Base-by-base conservation (phyloP, 1,140 invertebrate genomes). In the Reticulitermes speratus region DNA sequence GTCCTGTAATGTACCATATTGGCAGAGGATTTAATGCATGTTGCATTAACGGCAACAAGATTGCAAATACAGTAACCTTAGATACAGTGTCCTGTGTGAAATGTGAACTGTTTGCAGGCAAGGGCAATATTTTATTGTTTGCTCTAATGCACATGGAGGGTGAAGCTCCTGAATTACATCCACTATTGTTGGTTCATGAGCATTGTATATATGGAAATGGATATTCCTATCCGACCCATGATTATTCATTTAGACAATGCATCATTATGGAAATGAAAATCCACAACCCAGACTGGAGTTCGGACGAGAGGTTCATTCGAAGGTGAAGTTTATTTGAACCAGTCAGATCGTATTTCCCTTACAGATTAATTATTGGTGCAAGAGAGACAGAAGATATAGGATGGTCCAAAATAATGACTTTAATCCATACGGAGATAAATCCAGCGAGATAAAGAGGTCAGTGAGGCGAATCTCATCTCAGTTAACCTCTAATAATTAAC, bases 181-280 rank as follows among this genome's bases (percentile, higher is more conserved):
- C 25, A 75, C 65, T 75, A 75, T 75, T 75, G 65, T 75, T 75
- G n/a, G 65, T 75, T 75, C 65, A 75, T 75, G 65, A 75, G 1
- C n/a, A 75, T 30, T 75, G 65, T 75, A 75, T 55, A 55, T 75
- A 75, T 75, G 65, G 65, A 75, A 75, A 75, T 30, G n/a, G n/a
- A 75, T 75, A 75, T 75, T 25, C n/a, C 65, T 30, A 3, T 75
- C 16, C 65, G 25, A 11, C 25, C 7, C 2, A 25, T 30, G 65
- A 75, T 75, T 75, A 75, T 75, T 75, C 65, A 75, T 75, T 75
- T 75, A 75, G 65, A 75, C 65, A 75, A 75, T 75, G n/a, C 25
- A 75, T 75, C 65, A 75, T 75, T 75, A 75, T 75, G 65, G n/a
- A 75, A 75, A 75, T 75, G 65, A 75, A 75, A 75, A 75, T 75